A percentile compares a stretch with the other conserved stretches of the same genome.
phyloP scores from a whole-genome alignment of 2,797 vertebrate species.

The Enteromius treurensis region DNA sequence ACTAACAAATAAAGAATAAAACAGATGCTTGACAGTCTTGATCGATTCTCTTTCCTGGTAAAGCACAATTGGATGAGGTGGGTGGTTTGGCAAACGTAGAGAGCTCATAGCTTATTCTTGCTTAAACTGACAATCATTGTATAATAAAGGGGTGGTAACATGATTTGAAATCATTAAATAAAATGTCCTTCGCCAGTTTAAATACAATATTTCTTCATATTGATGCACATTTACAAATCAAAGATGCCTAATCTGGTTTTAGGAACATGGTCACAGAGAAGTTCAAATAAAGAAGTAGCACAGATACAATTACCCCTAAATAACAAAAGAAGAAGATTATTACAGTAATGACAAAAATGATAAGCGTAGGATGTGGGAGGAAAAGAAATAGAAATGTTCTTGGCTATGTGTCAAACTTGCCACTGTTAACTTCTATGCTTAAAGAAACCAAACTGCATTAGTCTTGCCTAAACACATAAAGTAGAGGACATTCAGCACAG shows the following conservation, averaged over 20 bases:
- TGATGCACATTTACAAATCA: neutral
- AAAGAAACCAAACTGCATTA: neutral
- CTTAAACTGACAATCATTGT: neutral
- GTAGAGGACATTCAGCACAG: neutral
- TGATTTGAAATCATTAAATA: neutral
- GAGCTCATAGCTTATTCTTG: neutral
- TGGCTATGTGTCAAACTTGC: neutral
- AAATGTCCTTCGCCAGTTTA: neutral
- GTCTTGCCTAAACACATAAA: neutral
- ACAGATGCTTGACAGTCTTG: conserved; percentile 8
- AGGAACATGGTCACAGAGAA: neutral
- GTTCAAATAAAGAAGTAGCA: neutral
- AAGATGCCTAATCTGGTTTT: neutral
- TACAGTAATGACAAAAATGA: neutral
- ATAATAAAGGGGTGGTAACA: neutral
- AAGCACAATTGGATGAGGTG: neutral
- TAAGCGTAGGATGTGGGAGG: neutral
- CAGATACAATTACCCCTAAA: neutral
- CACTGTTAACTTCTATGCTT: neutral
- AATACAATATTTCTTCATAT: neutral
- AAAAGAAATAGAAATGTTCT: neutral
- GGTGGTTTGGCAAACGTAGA: conserved; percentile 5
- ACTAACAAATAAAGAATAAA: neutral
- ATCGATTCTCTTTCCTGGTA: neutral
- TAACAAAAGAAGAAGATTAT: neutral